Base-by-base conservation (phyloP, 2,113 vertebrate genomes). In the Balaenoptera acutorostrata region DNA sequence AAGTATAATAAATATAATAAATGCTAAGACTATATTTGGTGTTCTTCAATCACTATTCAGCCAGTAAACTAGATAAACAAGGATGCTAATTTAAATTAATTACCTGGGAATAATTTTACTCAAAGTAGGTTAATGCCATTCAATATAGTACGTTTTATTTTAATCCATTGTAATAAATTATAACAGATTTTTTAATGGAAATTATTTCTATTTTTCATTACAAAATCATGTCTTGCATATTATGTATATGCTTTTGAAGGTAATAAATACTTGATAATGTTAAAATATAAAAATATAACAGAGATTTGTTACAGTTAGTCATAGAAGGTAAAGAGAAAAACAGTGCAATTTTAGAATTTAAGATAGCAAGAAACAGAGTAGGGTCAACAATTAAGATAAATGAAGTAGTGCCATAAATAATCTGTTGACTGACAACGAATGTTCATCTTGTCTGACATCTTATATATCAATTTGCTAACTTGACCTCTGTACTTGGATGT, bases 51-150 rank as follows among this genome's bases (percentile, higher is more conserved):
- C 39, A 88, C 25, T 52, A 52, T 80, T 68, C 3, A 74, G 44
- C 57, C 29, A 74, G 68, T 88, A 74, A 95, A 84, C 46, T 80
- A 80, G 33, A 91, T 55, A 88, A 92, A n/a, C 57, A 94, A 82
- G 29, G 10, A 82, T 64, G 9, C 13, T 55, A 59, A 44, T 89
- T 71, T 90, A 87, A 82, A 49, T 97, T 82, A 93, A 82, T 41
- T 83, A 3, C 5, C 29, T 64, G 63, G 52, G 41, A 93, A 77
- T 83, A 82, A 77, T 55, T 64, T 83, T 90, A 52, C 25, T 71
- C 39, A 71, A 71, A 82, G 52, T 77, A 88, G 15, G n/a, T 44
- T 83, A 63, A 87, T 93, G 71, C 27, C 55, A 86, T 63, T 72
- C 61, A 31, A 64, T 83, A 82, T 68, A 74, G 57, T 66, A 39